Conservation (phyloP, 2,888 invertebrate species). For the Hofmannophila pseudospretella region DNA sequence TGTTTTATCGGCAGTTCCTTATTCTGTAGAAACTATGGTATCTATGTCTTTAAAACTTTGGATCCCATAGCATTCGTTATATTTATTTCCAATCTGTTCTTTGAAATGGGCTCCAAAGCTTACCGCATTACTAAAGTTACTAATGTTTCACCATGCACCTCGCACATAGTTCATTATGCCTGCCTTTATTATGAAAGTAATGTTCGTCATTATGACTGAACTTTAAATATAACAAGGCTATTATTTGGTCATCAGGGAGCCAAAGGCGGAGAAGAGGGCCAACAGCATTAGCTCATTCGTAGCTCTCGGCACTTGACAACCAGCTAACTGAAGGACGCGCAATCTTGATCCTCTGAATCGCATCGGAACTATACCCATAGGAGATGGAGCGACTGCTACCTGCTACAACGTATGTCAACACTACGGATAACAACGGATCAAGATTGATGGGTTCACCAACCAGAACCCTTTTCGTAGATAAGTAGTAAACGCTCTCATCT, state of each 20-base stretch:
- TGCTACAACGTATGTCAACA: slow-evolving; percentile 33
- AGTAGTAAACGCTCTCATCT: slow-evolving; percentile 39
- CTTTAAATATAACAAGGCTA: background rate
- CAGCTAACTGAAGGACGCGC: slow-evolving; percentile 75
- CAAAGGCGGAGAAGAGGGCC: slow-evolving; percentile 91
- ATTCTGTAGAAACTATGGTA: background rate
- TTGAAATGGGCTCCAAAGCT: slow-evolving; percentile 29
- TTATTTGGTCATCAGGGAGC: slow-evolving; percentile 78
- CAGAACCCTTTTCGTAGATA: slow-evolving; percentile 26
- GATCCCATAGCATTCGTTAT: background rate
- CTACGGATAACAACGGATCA: slow-evolving; percentile 46
- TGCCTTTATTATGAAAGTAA: slow-evolving; percentile 12
- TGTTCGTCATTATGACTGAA: background rate
- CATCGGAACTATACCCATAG: slow-evolving; percentile 44
- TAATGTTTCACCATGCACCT: slow-evolving; percentile 59
- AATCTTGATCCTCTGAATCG: slow-evolving; percentile 64
- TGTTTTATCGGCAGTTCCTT: too few species aligned
- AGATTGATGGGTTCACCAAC: slow-evolving; percentile 30
- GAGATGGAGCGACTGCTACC: slow-evolving; percentile 40
- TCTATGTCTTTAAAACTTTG: background rate
- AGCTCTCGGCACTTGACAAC: slow-evolving; percentile 84
- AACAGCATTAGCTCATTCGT: slow-evolving; percentile 90
- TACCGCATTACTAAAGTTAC: slow-evolving; percentile 22
- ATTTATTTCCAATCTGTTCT: background rate
- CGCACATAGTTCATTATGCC: slow-evolving; percentile 47